phyloP scores from a whole-genome alignment of 2,888 invertebrate genomes.

The Ornithoptera alexandrae region DNA sequence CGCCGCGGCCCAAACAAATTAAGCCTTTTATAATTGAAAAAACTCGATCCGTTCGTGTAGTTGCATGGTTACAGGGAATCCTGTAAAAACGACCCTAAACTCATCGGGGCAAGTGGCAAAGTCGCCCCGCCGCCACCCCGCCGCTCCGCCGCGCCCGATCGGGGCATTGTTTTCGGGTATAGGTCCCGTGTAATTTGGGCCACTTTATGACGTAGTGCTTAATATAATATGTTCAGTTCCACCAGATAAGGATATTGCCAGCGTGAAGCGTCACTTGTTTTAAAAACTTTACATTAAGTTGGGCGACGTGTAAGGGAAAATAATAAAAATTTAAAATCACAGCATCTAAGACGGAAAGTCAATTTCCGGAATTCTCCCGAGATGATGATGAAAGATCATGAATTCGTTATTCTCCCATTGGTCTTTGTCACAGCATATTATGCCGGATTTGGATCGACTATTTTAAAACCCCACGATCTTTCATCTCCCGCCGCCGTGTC shows the following conservation, averaged over 20 bases:
- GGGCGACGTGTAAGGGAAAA: too few relatives aligned
- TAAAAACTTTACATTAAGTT: not conserved
- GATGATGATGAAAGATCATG: too few relatives aligned
- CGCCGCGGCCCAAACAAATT: constrained; percentile 45
- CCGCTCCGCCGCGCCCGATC: constrained; percentile 39
- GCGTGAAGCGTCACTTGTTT: constrained; percentile 4
- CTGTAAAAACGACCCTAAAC: constrained; percentile 50
- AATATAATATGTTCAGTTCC: constrained; percentile 61
- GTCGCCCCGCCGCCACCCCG: constrained; percentile 32
- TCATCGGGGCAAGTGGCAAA: constrained; percentile 40
- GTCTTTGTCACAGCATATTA: too few relatives aligned
- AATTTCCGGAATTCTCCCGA: too few relatives aligned
- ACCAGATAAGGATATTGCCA: constrained; percentile 48
- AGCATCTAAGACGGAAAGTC: too few relatives aligned
- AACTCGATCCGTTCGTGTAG: constrained; percentile 70
- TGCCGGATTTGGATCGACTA: too few relatives aligned
- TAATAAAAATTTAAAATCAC: too few relatives aligned
- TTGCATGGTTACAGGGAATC: constrained; percentile 58
- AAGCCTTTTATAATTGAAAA: constrained; percentile 74
- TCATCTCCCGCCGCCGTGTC: too few relatives aligned
- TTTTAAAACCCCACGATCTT: too few relatives aligned
- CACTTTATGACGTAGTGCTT: constrained; percentile 69
- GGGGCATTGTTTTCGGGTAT: constrained; percentile 73
- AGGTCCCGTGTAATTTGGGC: constrained; percentile 69
- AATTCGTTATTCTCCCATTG: too few relatives aligned